Evolutionary conservation across 35 echinoderm and acorn worm genomes (phyloP), one percentile per base, ranked within the genome.

Genomic region (Lytechinus variegatus): DNA sequence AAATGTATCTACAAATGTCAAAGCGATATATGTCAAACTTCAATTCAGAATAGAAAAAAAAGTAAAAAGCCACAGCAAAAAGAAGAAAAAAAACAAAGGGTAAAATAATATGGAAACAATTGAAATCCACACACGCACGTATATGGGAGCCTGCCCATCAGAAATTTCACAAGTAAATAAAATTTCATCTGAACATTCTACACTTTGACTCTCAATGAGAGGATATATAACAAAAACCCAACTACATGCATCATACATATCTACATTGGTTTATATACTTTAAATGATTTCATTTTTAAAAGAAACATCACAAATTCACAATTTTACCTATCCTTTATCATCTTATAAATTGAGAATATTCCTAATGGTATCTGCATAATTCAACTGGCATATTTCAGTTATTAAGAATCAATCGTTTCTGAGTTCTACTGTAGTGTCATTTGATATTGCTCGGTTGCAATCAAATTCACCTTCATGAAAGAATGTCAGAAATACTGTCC

Each of bases 91-190:
- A 44, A 44, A 44, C 33, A 0, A 44, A 44, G 16, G 66, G 66
- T 19, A 21, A 24, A n/a, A 79, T 24, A 28, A 90, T 51, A 90
- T 90, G 28, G 28, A 54, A 90, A 44, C 52, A 90, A 44, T 10
- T 10, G 13, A 90, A 52, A 90, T 90, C 29, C 88, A 90, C 88
- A 90, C 88, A 90, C 28, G 88, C 88, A 90, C 88, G 88, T 90
- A 90, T 90, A 44, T 90, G 88, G 88, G 88, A 52, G 52, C 88
- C 88, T 90, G 88, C 88, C 88, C 88, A 28, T 90, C 88, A 52
- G 88, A 52, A 90, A 90, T 54, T 52, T 90, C 88, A 90, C 52
- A 54, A n/a, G 88, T 90, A 90, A 90, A 90, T 90, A 90, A 54
- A 90, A 54, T 90, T 90, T 90, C 88, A 52, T 90, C 29, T 90